Conservation (phyloP, 1,140 invertebrate species). For the Camponotus vicinus region DNA sequence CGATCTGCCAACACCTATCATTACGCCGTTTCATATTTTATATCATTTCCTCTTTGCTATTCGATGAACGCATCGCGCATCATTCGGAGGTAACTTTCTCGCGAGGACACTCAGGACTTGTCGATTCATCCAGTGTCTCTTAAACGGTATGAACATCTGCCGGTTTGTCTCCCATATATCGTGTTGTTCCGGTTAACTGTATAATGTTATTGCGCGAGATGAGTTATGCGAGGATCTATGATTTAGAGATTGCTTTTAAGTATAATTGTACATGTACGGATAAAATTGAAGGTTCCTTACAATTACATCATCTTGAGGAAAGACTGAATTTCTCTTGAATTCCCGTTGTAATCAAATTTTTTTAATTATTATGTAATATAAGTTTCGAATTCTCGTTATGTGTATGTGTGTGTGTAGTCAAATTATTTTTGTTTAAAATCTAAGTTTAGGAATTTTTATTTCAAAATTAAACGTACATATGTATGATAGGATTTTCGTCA, state of each 20-base stretch:
- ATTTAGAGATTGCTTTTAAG: conserved; percentile 1
- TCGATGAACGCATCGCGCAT: conserved; percentile 16
- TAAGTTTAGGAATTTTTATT: not conserved
- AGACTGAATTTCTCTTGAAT: too few relatives aligned
- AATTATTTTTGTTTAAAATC: not conserved
- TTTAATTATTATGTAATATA: too few relatives aligned
- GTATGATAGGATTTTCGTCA: too few relatives aligned
- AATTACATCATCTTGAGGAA: not conserved
- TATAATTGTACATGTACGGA: not conserved
- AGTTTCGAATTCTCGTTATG: too few relatives aligned
- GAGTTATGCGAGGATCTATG: not conserved
- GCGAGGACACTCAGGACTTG: conserved; percentile 19
- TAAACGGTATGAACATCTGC: conserved; percentile 60
- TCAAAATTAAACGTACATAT: too few relatives aligned
- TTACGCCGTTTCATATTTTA: conserved; percentile 4
- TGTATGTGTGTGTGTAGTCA: too few relatives aligned
- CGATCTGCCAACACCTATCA: conserved; percentile 44
- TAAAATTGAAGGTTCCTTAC: not conserved
- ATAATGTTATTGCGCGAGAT: conserved; percentile 30
- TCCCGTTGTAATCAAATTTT: too few relatives aligned
- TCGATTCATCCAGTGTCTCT: conserved; percentile 30
- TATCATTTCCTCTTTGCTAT: conserved; percentile 15
- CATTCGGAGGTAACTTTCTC: conserved; percentile 31
- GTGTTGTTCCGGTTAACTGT: conserved; percentile 52
- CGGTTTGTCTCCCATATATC: conserved; percentile 35